These are phyloP conservation scores for Enteromius unitaeniatus DNA, from an alignment of 2,797 vertebrate genomes.

Conservation along the genomic window DNA sequence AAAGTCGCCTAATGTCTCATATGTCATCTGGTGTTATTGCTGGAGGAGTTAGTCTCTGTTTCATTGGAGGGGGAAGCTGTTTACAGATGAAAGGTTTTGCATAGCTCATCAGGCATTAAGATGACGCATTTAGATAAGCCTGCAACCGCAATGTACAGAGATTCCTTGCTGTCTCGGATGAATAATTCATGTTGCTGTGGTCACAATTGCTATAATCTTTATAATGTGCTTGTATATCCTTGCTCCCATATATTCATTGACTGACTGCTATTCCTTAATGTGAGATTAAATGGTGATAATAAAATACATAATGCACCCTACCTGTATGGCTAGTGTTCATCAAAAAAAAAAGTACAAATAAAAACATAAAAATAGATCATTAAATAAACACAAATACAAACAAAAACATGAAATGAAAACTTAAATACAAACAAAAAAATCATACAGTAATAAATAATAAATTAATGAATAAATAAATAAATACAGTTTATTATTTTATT, in stretches of 20 bases:
- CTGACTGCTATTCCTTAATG: constrained; percentile 42
- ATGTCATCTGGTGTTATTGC: constrained; percentile 36
- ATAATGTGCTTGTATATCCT: constrained; percentile 1
- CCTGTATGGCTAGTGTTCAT: not conserved
- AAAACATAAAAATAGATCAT: not conserved
- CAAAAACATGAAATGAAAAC: not conserved
- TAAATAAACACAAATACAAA: not conserved
- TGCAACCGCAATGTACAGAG: not conserved
- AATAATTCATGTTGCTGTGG: constrained; percentile 15
- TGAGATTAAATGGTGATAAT: constrained; percentile 58
- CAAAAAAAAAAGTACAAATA: not conserved
- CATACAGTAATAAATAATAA: too few species aligned
- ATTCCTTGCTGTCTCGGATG: not conserved
- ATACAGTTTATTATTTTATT: too few species aligned
- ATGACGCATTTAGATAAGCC: constrained; percentile 31
- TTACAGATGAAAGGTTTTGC: constrained; percentile 36
- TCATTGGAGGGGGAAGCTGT: not conserved
- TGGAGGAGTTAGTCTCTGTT: constrained; percentile 16
- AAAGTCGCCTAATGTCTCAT: constrained; percentile 17
- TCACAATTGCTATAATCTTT: constrained; percentile 15
- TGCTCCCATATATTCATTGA: constrained; percentile 9
- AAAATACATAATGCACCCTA: constrained; percentile 18
- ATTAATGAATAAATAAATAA: too few species aligned
- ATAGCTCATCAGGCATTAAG: constrained; percentile 40
- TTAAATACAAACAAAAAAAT: not conserved